phyloP scores from a whole-genome alignment of 2,888 invertebrate species.

The Drosophila rubida region DNA sequence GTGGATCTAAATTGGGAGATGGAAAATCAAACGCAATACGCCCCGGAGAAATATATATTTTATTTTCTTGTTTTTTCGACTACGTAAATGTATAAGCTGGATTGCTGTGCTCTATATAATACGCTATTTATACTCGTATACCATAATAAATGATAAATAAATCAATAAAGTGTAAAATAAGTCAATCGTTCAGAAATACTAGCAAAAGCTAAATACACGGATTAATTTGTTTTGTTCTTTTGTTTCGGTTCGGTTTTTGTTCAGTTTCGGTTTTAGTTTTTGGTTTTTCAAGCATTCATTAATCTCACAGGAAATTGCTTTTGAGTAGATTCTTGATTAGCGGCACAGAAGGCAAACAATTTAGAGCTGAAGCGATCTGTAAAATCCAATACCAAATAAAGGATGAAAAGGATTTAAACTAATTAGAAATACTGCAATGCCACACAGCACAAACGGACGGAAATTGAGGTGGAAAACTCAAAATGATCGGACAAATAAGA shows the following conservation, averaged over 20 bases:
- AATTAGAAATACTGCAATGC: slow-evolving; percentile 2
- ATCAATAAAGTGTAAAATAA: slow-evolving; percentile 58
- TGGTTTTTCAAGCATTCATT: slow-evolving; percentile 34
- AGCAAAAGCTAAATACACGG: slow-evolving; percentile 81
- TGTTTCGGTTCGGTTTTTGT: slow-evolving; percentile 29
- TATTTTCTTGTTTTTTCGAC: slow-evolving; percentile 76
- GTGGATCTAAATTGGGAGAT: slow-evolving; percentile 87
- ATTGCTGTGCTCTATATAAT: slow-evolving; percentile 81
- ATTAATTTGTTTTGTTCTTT: slow-evolving; percentile 48
- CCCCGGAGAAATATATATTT: slow-evolving; percentile 84
- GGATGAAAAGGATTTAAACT: neutral
- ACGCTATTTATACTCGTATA: slow-evolving; percentile 72
- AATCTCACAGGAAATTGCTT: slow-evolving; percentile 75
- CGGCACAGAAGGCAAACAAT: slow-evolving; percentile 52
- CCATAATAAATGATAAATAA: slow-evolving; percentile 64
- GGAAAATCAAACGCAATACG: slow-evolving; percentile 72
- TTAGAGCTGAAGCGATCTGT: slow-evolving; percentile 64
- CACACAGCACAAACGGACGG: slow-evolving; percentile 4
- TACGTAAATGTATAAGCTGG: slow-evolving; percentile 82
- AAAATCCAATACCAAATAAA: slow-evolving; percentile 38
- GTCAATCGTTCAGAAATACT: slow-evolving; percentile 75
- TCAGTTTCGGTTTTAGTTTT: slow-evolving; percentile 9
- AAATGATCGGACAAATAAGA: neutral
- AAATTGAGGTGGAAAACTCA: neutral
- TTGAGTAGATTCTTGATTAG: slow-evolving; percentile 58